These are phyloP conservation scores for Mythimna loreyi DNA, from an alignment of 2,888 invertebrate species.

Conservation along the genomic window DNA sequence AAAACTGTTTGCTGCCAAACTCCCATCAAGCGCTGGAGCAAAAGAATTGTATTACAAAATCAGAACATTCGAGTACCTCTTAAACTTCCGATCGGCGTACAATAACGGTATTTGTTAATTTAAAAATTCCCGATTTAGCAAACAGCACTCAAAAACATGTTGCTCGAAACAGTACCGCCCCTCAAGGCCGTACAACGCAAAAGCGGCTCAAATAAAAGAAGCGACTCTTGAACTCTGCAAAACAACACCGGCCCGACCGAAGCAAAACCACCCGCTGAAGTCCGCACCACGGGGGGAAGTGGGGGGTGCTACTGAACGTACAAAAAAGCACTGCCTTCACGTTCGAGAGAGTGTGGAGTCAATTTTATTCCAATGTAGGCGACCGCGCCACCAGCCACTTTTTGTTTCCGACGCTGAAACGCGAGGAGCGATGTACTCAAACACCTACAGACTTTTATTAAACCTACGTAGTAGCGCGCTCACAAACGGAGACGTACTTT, in stretches of 20 bases:
- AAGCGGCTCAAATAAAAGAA: constrained; percentile 90
- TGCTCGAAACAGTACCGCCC: constrained; percentile 82
- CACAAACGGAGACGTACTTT: constrained; percentile 56
- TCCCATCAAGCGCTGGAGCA: constrained; percentile 4
- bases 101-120: constrained; percentile 87
- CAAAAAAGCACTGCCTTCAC: constrained; percentile 89
- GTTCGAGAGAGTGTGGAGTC: constrained; percentile 91
- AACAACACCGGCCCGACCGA: constrained; percentile 90
- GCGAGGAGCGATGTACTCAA: constrained; percentile 89
- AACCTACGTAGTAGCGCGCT: constrained; percentile 72
- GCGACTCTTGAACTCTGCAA: constrained; percentile 90
- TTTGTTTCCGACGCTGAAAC: constrained; percentile 90
- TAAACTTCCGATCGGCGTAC: constrained; percentile 76
- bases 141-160: constrained; percentile 88
- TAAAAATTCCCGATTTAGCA: constrained; percentile 88
- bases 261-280: constrained; percentile 91
- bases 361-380: constrained; percentile 91
- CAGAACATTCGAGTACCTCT: constrained; percentile 47
- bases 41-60: constrained; percentile 39
- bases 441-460: constrained; percentile 89
- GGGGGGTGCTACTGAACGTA: constrained; percentile 80
- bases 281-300: constrained; percentile 78
- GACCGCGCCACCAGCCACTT: constrained; percentile 89
- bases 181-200: constrained; percentile 88
- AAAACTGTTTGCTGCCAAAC: constrained; percentile 5